Percentiles rank a stretch among this genome's conserved stretches.
Conservation (phyloP, 2,888 invertebrate species). For the Tortrix viridana region DNA sequence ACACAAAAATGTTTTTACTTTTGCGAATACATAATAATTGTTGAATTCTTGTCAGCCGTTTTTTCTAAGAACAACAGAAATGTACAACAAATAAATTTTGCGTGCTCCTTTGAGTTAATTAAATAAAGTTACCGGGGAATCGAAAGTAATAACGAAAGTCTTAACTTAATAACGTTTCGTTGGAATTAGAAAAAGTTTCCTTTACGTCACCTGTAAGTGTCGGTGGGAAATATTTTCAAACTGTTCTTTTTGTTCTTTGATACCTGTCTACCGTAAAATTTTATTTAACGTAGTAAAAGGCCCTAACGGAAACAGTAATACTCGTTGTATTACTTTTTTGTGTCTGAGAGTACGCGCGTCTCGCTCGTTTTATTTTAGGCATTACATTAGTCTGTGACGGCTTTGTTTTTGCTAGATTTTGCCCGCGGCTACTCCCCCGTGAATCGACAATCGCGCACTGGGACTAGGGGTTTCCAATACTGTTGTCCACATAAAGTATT, state of each 20-base stretch:
- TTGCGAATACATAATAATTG: no score
- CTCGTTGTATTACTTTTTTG: conserved; percentile 26
- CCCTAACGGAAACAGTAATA: conserved; percentile 16
- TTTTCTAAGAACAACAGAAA: background rate
- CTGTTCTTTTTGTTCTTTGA: conserved; percentile 40
- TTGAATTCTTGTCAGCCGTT: background rate
- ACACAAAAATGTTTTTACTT: no score
- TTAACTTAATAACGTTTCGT: conserved; percentile 42
- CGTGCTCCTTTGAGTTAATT: conserved; percentile 33
- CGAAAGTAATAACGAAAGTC: conserved; percentile 32
- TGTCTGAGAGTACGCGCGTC: conserved; percentile 18
- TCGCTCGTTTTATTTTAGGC: conserved; percentile 25
- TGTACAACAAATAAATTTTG: conserved; percentile 25
- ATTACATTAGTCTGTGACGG: conserved; percentile 23
- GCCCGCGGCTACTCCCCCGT: background rate
- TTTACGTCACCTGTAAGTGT: conserved; percentile 44
- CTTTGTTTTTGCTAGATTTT: conserved; percentile 7
- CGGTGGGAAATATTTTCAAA: conserved; percentile 43
- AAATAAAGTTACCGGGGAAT: conserved; percentile 22
- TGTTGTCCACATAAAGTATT: background rate
- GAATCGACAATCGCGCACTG: background rate
- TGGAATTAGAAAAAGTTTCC: conserved; percentile 49
- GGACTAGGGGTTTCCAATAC: background rate
- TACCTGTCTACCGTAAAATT: conserved; percentile 40
- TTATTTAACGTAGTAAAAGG: conserved; percentile 26